A percentile compares a stretch with the other conserved stretches of the same genome.
phyloP scores from a whole-genome alignment of 92 coral and sea anemone species.

The Palythoa grandis region DNA sequence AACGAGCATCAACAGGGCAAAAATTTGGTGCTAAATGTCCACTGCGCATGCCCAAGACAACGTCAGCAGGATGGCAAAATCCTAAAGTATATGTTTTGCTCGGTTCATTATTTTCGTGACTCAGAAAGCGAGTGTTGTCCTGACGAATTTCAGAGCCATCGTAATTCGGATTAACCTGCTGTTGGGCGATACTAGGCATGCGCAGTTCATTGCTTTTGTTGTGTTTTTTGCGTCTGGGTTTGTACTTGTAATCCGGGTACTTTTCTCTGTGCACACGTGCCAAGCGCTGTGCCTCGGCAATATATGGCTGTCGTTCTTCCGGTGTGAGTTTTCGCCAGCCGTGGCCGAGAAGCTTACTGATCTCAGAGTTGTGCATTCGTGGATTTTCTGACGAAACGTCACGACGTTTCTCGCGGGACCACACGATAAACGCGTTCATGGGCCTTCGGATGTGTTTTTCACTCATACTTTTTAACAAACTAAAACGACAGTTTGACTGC shows the following conservation, averaged over 20 bases:
- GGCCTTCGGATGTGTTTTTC: constrained; percentile 32
- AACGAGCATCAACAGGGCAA: background rate
- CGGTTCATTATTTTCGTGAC: background rate
- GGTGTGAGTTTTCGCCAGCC: constrained; percentile 36
- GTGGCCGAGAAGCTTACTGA: constrained; percentile 41
- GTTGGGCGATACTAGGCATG: background rate
- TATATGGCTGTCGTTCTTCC: constrained; percentile 38
- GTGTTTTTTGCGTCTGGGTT: constrained; percentile 37
- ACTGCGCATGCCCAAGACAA: constrained; percentile 32
- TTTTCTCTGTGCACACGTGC: constrained; percentile 35
- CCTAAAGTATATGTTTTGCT: background rate
- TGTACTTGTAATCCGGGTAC: constrained; percentile 39
- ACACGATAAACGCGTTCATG: constrained; percentile 42
- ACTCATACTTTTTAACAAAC: background rate
- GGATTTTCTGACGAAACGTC: constrained; percentile 36
- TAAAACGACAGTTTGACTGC: background rate
- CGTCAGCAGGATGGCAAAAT: background rate
- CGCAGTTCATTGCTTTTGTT: background rate
- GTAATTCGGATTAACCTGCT: background rate
- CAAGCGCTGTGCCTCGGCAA: constrained; percentile 40
- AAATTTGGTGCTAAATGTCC: background rate
- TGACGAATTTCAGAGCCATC: background rate
- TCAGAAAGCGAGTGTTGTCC: background rate
- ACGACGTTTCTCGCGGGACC: constrained; percentile 49
- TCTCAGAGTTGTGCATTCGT: constrained; percentile 48